phyloP scores from a whole-genome alignment of 2,888 invertebrate genomes.

The Drosophila niveifrons region DNA sequence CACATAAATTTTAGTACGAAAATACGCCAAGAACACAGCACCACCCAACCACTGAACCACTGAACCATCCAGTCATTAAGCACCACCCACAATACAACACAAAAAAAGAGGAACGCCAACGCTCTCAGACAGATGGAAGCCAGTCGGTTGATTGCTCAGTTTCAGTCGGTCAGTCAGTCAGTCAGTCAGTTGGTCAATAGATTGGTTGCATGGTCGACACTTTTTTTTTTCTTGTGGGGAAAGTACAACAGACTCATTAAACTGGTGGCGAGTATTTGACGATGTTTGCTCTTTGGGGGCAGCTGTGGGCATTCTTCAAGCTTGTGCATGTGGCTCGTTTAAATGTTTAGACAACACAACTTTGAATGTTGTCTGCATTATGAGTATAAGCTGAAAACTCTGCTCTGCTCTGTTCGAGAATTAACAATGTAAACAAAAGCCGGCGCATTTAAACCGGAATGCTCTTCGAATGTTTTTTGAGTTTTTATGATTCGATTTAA shows the following conservation, averaged over 20 bases:
- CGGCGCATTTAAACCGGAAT: conserved; percentile 25
- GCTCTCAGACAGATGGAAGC: conserved; percentile 37
- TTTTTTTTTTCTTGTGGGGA: conserved; percentile 27
- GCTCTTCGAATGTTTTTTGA: conserved; percentile 19
- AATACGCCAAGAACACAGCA: conserved; percentile 31
- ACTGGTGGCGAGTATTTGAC: conserved; percentile 31
- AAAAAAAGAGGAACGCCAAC: conserved; percentile 26
- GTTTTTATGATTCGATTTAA: conserved; percentile 59
- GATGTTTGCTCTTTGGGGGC: conserved; percentile 13
- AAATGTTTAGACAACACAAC: conserved; percentile 69
- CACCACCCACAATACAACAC: conserved; percentile 21
- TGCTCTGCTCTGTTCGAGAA: conserved; percentile 21
- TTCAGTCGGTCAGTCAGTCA: too few species aligned
- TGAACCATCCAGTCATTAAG: conserved; percentile 9
- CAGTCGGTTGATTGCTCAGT: conserved; percentile 27
- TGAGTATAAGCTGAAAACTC: conserved; percentile 22
- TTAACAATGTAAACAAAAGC: conserved; percentile 58
- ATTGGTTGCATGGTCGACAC: conserved; percentile 11
- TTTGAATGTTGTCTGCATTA: conserved; percentile 55
- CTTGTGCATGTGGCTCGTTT: conserved; percentile 48
- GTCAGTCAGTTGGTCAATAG: not conserved
- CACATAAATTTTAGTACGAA: conserved; percentile 65
- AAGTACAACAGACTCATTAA: conserved; percentile 55
- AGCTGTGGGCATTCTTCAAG: conserved; percentile 32
- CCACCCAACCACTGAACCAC: conserved; percentile 19